Base-by-base conservation (phyloP, 2,797 vertebrate genomes). In the Hippopotamyrus pictus region DNA sequence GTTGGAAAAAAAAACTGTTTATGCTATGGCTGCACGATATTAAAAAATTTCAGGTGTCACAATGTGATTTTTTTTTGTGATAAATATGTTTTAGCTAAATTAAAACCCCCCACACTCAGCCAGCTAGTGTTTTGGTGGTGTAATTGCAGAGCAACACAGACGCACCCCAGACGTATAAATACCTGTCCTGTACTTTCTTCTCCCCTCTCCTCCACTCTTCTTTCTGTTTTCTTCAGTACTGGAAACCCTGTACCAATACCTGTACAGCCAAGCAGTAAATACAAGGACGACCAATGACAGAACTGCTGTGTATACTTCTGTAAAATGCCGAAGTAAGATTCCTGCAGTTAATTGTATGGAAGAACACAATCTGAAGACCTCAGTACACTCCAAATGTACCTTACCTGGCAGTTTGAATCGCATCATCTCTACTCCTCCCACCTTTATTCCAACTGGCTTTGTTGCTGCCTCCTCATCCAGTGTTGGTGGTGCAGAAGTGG, bases 361-460 rank as follows among this genome's bases (percentile, higher is more conserved):
- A 29, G 25, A 86, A 86, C 19, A 50, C 37, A 29, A 29, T 25
- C 25, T 25, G 84, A 57, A 54, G n/a, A 25, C 2, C 51, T 54
- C 29, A 29, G 84, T 33, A 2, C 33, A 46, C 37, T 84, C 12
- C 29, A 25, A 69, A 33, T 41, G 41, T 48, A 29, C 91, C 92
- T n/a, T 91, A 96, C 95, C 95, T 53, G 95, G 95, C 12, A 96
- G 91, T 93, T 94, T 95, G 88, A 96, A 90, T 88, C 94, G 93
- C 8, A 95, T 91, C 53, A 51, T n/a, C 25, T 93, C 93, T 83
- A 94, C 17, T 7, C 92, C 93, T 85, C 93, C 93, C 19, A 94
- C 65, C 46, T 94, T 93, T 29, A 92, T 62, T 44, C 92, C 93
- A 33, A 51, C 51, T 46, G 91, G 91, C 25, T 79, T 44, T 91